Percentiles rank a stretch among this genome's conserved stretches.
phyloP scores from a whole-genome alignment of 92 coral and sea anemone genomes.

The Chrysogorgia sp. region DNA sequence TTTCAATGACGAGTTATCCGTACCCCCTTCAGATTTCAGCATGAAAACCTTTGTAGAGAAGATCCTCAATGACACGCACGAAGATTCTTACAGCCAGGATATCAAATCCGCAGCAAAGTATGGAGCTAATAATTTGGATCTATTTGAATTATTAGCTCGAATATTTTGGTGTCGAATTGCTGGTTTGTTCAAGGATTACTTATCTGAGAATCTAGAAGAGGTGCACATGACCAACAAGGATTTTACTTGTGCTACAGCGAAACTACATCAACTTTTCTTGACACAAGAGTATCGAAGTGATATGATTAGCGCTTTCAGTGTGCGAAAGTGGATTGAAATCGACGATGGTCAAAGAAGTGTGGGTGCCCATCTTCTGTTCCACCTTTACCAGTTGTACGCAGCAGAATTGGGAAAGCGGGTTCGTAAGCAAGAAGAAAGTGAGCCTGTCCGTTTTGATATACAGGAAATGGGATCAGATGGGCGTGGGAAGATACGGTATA shows the following conservation, averaged over 20 bases:
- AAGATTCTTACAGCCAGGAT: neutral
- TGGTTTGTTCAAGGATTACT: neutral
- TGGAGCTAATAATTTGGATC: constrained; percentile 12
- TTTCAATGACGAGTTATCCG: neutral
- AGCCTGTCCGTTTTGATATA: neutral
- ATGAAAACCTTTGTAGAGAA: neutral
- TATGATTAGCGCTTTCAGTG: neutral
- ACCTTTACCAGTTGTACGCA: neutral
- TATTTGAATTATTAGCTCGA: constrained; percentile 8
- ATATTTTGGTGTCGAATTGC: constrained; percentile 20
- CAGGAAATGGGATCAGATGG: neutral
- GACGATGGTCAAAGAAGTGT: constrained; percentile 9
- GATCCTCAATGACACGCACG: neutral
- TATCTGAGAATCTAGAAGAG: constrained; percentile 10
- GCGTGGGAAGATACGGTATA: neutral
- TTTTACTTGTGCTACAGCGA: constrained; percentile 26
- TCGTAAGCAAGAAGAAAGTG: constrained; percentile 11
- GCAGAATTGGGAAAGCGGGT: neutral
- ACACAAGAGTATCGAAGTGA: constrained; percentile 34
- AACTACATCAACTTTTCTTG: no score
- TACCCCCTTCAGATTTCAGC: neutral
- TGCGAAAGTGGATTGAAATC: neutral
- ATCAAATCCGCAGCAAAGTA: constrained; percentile 10
- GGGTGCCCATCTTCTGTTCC: neutral
- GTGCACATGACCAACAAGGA: constrained; percentile 11